Conservation (phyloP, 2,113 vertebrate genomes). For the Platysteira castanea region DNA sequence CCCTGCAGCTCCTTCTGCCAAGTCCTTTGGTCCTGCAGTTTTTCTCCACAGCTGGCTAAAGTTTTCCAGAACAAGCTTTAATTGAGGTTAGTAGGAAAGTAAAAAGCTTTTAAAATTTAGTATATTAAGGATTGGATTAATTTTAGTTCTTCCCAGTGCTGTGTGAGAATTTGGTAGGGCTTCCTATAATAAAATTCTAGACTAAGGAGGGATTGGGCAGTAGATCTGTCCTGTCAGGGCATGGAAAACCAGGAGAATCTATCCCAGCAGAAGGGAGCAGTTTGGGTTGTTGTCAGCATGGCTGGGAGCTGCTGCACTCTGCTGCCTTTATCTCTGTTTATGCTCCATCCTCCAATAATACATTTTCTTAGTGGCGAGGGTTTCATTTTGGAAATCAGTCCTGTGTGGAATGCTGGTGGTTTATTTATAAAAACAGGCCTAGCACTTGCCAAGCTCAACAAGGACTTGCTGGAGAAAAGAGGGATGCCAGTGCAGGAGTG, state of each 20-base stretch:
- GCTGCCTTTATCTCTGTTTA: background rate
- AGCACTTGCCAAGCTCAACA: slow-evolving; percentile 6
- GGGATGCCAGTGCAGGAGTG: background rate
- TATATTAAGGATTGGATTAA: background rate
- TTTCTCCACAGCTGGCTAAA: background rate
- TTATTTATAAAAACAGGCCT: slow-evolving; percentile 37
- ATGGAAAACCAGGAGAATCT: background rate
- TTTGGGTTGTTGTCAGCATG: background rate
- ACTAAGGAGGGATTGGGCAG: background rate
- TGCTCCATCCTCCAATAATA: background rate
- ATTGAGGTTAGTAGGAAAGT: background rate
- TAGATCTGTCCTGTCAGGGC: background rate
- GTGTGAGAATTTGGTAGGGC: background rate
- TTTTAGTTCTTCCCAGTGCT: background rate
- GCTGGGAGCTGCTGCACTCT: background rate
- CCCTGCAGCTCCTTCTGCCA: background rate
- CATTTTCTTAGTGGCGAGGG: fast-evolving
- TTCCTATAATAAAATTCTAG: background rate
- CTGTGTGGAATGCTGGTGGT: slow-evolving; percentile 4
- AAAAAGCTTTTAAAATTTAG: background rate
- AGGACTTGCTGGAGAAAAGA: background rate
- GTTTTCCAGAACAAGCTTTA: background rate
- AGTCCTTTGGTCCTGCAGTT: background rate
- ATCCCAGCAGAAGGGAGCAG: background rate
- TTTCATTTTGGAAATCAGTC: background rate